A percentile compares a stretch with the other conserved stretches of the same genome.
Conservation (phyloP, 2,113 vertebrate genomes). For the Puma concolor region DNA sequence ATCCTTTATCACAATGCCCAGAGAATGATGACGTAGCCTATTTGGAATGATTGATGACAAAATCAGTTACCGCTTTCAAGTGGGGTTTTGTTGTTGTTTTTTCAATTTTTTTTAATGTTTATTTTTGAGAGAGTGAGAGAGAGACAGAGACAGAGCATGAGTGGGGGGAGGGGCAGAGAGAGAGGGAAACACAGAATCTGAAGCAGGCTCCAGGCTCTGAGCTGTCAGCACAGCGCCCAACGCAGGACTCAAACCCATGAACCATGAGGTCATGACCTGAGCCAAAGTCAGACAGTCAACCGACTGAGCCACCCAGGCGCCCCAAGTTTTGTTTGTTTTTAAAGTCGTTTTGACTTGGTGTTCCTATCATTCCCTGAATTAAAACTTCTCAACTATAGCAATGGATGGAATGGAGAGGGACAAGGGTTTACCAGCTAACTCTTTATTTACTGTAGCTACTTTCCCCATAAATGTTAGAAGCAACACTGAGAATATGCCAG, state of each 20-base stretch:
- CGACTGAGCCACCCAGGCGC: too few relatives aligned
- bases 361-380: conserved; percentile 50
- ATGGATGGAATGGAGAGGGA: background rate
- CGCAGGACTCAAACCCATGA: too few relatives aligned
- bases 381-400: conserved; percentile 29
- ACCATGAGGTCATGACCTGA: too few relatives aligned
- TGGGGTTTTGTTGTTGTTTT: background rate
- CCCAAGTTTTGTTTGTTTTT: conserved; percentile 6
- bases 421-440: background rate
- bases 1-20: background rate
- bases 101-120: too few relatives aligned
- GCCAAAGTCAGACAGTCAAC: too few relatives aligned
- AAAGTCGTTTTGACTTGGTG: background rate
- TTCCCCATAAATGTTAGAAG: background rate
- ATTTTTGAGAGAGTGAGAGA: too few relatives aligned
- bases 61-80: conserved; percentile 29
- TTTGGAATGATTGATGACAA: conserved; percentile 14
- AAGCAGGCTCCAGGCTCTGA: too few relatives aligned
- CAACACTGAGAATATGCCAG: background rate
- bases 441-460: background rate
- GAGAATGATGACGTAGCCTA: background rate
- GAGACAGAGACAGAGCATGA: too few relatives aligned
- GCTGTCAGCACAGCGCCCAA: too few relatives aligned
- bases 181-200: too few relatives aligned
- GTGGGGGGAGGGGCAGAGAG: too few relatives aligned